Conservation (phyloP, 2,797 vertebrate species). For the Microhierax caerulescens region DNA sequence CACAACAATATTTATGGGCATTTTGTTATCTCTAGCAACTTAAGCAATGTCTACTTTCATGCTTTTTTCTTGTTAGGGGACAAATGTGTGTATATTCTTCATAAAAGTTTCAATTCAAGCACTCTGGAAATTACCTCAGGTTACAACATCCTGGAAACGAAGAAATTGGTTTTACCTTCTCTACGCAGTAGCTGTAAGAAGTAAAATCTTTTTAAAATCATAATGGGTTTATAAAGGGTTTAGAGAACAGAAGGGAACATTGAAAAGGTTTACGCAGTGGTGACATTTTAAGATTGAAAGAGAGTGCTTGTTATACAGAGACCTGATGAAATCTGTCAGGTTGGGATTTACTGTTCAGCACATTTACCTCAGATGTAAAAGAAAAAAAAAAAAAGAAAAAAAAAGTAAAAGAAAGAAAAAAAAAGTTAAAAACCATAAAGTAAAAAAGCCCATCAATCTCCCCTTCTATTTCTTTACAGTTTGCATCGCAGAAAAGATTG, state of each 20-base stretch:
- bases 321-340: constrained; percentile 53
- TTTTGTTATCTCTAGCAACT: constrained; percentile 17
- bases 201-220: constrained; percentile 62
- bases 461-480: not conserved
- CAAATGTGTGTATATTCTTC: not conserved
- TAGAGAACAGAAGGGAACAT: constrained; percentile 35
- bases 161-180: constrained; percentile 61
- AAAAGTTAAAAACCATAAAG: not conserved
- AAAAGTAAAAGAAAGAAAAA: not conserved
- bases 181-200: constrained; percentile 44
- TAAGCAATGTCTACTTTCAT: not conserved
- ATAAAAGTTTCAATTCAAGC: constrained; percentile 50
- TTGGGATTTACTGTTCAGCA: constrained; percentile 46
- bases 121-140: constrained; percentile 39
- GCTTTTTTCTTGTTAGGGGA: constrained; percentile 17
- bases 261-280: constrained; percentile 35
- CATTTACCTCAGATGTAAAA: not conserved
- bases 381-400: not conserved
- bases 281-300: constrained; percentile 57
- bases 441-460: not conserved
- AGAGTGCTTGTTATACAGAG: constrained; percentile 35
- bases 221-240: constrained; percentile 69
- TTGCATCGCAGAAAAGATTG: not conserved
- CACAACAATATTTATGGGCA: constrained; percentile 12
- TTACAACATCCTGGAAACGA: constrained; percentile 37